phyloP scores from a whole-genome alignment of 2,797 vertebrate genomes.

The Glossophaga mutica region DNA sequence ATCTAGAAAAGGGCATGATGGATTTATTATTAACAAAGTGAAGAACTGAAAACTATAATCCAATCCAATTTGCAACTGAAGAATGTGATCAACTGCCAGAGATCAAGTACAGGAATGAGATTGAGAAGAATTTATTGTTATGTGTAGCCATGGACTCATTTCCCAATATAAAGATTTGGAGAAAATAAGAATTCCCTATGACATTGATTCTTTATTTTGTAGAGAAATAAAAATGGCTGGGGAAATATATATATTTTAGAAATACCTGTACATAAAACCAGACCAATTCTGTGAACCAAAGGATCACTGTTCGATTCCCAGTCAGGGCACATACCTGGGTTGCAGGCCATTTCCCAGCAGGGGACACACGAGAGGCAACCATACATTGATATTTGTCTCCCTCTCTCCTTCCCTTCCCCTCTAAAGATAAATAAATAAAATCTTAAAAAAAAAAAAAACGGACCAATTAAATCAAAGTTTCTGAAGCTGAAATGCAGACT shows the following conservation, averaged over 20 bases:
- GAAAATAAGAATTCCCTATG: background rate
- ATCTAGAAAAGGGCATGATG: background rate
- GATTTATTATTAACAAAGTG: background rate
- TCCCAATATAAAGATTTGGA: background rate
- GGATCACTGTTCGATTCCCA: too few species aligned
- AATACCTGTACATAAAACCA: background rate
- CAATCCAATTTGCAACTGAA: background rate
- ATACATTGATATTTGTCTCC: too few species aligned
- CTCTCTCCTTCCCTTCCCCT: too few species aligned
- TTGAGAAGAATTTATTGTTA: background rate
- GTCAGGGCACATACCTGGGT: too few species aligned
- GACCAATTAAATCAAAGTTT: background rate
- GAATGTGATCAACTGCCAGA: background rate
- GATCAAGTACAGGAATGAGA: background rate
- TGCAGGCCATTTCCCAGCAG: too few species aligned
- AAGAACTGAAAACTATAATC: background rate
- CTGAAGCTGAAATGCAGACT: background rate
- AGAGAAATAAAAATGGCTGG: background rate
- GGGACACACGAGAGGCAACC: too few species aligned
- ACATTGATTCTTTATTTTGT: background rate
- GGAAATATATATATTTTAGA: background rate
- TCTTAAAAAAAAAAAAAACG: too few species aligned
- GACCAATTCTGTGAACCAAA: too few species aligned
- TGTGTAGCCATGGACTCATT: background rate
- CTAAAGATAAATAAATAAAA: too few species aligned